Evolutionary conservation across 2,888 invertebrate species (phyloP), one percentile per base, ranked within the genome.

Genomic region (Dryobotodes eremita): DNA sequence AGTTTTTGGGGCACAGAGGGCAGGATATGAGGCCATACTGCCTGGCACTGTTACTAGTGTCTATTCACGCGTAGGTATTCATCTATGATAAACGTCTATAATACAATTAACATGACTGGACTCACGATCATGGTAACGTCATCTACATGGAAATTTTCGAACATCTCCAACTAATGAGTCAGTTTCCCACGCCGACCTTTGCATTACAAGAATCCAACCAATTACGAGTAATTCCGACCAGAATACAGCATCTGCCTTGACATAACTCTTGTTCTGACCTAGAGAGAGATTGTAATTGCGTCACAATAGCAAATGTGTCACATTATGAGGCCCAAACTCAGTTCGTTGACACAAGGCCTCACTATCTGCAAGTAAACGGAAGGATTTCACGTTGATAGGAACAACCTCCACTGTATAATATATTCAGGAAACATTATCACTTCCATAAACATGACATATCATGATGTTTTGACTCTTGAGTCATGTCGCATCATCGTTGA

Each of bases 281-380:
- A 73, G 77, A 85, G 76, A 77, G 80, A 83, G 76, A 73, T 42
- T 73, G 62, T 42, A 1, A 68, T 87, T 87, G 84, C 87, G 85
- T 86, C 89, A 87, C 82, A 81, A 77, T 83, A 89, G 83, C 83
- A 89, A 90, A 88, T 85, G 76, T 88, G 86, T 82, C 77, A 83
- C 71, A 48, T 72, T 23, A 50, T 36, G 75, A 66, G 80, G 79
- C 57, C 86, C 80, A 89, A 86, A 86, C 79, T 83, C 75, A 84
- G 89, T 86, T 86, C 88, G 81, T 83, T 82, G 88, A 76, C 86
- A 82, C 86, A 85, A 90, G 90, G 90, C 76, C 76, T 71, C 79
- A 66, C 64, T 88, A 90, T 89, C 86, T 84, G 62, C n/a, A 23
- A 80, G 85, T 65, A 85, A 80, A 79, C 88, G 90, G 90, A 90